A percentile compares a stretch with the other conserved stretches of the same genome.
Evolutionary conservation across 2,113 vertebrate genomes (phyloP).

Genomic region (Percina caprodes): DNA sequence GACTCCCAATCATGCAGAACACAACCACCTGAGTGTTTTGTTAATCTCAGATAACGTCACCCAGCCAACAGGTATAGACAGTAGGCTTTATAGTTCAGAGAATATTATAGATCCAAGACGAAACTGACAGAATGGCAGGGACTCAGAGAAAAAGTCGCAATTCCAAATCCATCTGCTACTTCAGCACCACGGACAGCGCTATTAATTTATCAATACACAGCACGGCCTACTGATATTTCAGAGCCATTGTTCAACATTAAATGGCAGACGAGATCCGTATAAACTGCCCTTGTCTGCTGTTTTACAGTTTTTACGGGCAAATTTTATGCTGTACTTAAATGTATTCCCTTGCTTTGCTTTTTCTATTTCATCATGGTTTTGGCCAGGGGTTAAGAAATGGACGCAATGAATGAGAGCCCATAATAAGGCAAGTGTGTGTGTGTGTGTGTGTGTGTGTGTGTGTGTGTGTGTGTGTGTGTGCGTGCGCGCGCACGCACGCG

Average conservation of each 20-base stretch:
- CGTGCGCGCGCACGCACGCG: too few species aligned
- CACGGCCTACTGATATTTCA: too few species aligned
- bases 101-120: too few species aligned
- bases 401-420: slow-evolving; percentile 4
- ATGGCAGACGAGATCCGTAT: not conserved
- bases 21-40: not conserved
- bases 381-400: not conserved
- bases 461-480: not conserved
- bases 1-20: not conserved
- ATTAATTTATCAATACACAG: too few species aligned
- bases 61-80: too few species aligned
- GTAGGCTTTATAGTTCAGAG: too few species aligned
- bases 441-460: not conserved
- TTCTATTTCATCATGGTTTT: not conserved
- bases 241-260: not conserved
- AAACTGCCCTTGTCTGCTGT: not conserved
- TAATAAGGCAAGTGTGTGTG: not conserved
- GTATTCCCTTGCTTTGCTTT: slow-evolving; percentile 1
- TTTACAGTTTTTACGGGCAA: not conserved
- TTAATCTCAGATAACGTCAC: too few species aligned
- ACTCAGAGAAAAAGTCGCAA: too few species aligned
- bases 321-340: not conserved
- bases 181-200: too few species aligned
- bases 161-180: too few species aligned
- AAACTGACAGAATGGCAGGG: too few species aligned